Evolutionary conservation across 1,140 invertebrate genomes (phyloP).

Genomic region (Pinna nobilis): DNA sequence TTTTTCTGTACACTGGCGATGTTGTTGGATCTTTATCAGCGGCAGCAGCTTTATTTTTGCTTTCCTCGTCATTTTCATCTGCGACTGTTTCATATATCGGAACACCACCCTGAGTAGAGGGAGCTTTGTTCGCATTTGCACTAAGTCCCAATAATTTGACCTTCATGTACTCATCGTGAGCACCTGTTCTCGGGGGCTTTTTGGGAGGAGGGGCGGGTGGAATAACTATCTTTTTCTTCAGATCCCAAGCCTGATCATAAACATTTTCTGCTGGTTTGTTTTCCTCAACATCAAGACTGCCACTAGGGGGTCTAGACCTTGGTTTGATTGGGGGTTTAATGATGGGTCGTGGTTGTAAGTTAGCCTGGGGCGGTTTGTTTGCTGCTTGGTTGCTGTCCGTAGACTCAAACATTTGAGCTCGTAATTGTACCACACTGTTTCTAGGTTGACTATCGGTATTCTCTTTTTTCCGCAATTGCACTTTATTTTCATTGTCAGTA

Average conservation of each 20-base stretch:
- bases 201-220: constrained; percentile 33
- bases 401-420: constrained; percentile 53
- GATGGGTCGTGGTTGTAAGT: constrained; percentile 26
- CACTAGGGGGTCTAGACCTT: constrained; percentile 36
- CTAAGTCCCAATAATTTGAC: constrained; percentile 33
- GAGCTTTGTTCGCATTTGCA: too few relatives aligned
- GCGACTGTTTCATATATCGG: constrained; percentile 35
- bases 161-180: constrained; percentile 55
- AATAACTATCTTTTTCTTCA: background rate
- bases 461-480: constrained; percentile 8
- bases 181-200: constrained; percentile 51
- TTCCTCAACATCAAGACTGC: constrained; percentile 16
- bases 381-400: constrained; percentile 3
- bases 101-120: background rate
- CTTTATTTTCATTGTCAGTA: constrained; percentile 3
- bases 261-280: background rate
- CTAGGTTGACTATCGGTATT: constrained; percentile 13
- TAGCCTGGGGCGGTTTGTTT: background rate
- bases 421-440: background rate
- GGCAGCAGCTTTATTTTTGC: background rate
- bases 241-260: constrained; percentile 3
- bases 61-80: constrained; percentile 23
- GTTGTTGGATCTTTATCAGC: too few relatives aligned
- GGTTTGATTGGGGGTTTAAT: constrained; percentile 46
- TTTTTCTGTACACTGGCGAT: constrained; percentile 31